Evolutionary conservation across 2,113 vertebrate genomes (phyloP), one percentile per base, ranked within the genome.

Genomic region (Stigmatopora argus): DNA sequence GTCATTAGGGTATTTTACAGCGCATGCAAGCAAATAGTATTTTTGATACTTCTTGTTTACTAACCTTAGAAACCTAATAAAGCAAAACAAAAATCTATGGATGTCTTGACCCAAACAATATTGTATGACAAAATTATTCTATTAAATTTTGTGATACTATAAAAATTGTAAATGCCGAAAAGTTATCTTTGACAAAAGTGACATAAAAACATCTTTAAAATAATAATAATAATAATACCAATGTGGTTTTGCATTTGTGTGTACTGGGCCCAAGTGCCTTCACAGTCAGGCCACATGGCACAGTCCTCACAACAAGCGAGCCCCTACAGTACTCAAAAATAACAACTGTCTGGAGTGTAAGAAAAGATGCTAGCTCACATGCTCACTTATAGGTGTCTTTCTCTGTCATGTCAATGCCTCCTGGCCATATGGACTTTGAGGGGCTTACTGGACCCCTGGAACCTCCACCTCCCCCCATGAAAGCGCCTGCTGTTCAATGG

Each of bases 371-470:
- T 55, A 11, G 4, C 9, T 48, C 46, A 48, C 46, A 48, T 15
- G 14, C 3, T 31, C 26, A 4, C 13, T 48, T 14, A 8, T 51
- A 18, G n/a, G 23, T 31, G 26, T 57, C 21, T 79, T 52, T 46
- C 58, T 69, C 67, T 78, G 78, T 66, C 44, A 56, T 73, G 73
- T 11, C 63, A 82, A 83, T 81, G 78, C 82, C 77, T 72, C 17
- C 64, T 67, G 71, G 84, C 83, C 88, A 90, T 88, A 87, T 90
- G 88, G 81, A 66, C 75, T 67, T 65, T n/a, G 52, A 74, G 71
- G 79, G 70, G 83, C 78, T 88, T 88, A 86, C 77, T 51, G 61
- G 75, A 80, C 75, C 66, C 63, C 74, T 68, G 77, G 70, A 66
- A 48, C 26, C 17, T 0, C 68, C 62, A 48, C 45, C 48, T 62